Base-by-base conservation (phyloP, 1,140 invertebrate species). In the Heliconius hermathena region DNA sequence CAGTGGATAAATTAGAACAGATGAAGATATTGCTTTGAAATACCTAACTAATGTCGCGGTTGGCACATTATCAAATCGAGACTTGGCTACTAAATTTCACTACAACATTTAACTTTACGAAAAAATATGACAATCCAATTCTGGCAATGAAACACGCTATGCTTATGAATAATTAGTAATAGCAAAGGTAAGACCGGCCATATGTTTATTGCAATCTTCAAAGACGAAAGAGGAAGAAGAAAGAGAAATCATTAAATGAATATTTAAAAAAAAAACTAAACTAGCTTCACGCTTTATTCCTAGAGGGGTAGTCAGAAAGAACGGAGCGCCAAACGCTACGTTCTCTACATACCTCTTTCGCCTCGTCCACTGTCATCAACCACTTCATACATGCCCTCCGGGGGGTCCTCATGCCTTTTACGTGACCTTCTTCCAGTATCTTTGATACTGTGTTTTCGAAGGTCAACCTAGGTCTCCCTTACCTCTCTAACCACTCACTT, bases 211-310 rank as follows among this genome's bases (percentile, higher is more conserved):
- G n/a, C 71, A 80, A 72, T 80, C 84, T 88, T 90, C 86, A 89
- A 90, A 90, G 84, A 84, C 38, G 73, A 46, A 73, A n/a, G n/a
- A n/a, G n/a, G n/a, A n/a, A n/a, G n/a, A n/a, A n/a, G n/a, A n/a
- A n/a, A n/a, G n/a, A n/a, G n/a, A n/a, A n/a, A n/a, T n/a, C 26
- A 80, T 84, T 90, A 89, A 90, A 91, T 89, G 86, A 87, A 81
- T 81, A 46, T 46, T 11, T 46, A 46, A 13, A 26, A 26, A 26
- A 26, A 26, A 26, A 26, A 26, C 26, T 26, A 26, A 26, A 26
- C 26, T 26, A 26, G 26, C 26, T 26, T 26, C 26, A 26, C 26
- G 26, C 26, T 26, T 26, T 1, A 26, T 26, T 1, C 26, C 26
- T 26, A 26, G 26, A 1, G 26, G 26, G 26, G 26, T 26, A 26